phyloP scores from a whole-genome alignment of 2,797 vertebrate genomes.

The Phyllotis vaccarum region DNA sequence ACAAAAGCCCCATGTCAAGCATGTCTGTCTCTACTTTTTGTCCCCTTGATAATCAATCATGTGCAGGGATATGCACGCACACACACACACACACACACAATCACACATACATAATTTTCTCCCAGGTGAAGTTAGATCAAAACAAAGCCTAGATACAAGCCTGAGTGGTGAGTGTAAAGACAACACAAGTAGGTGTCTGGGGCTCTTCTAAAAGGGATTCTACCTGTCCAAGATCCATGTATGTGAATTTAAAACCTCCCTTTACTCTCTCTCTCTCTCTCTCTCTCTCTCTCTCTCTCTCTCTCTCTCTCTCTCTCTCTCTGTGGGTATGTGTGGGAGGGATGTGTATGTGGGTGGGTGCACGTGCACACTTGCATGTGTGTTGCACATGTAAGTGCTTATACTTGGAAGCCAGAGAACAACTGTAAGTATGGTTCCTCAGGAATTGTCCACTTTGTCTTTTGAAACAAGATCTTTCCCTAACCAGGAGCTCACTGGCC shows the following conservation, averaged over 20 bases:
- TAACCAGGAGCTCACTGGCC: neutral
- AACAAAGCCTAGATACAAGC: neutral
- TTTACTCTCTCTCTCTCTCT: neutral
- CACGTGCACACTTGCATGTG: neutral
- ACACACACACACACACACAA: neutral
- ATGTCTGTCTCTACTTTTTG: neutral
- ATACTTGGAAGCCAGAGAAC: neutral
- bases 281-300: neutral
- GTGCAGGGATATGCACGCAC: neutral
- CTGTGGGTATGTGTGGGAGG: neutral
- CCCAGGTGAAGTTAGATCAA: constrained; percentile 1
- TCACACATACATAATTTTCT: neutral
- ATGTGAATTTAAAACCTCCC: neutral
- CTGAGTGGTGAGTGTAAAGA: neutral
- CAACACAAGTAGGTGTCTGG: neutral
- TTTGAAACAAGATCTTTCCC: neutral
- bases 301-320: neutral
- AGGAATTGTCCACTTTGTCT: neutral
- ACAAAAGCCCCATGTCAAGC: neutral
- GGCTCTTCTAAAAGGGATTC: neutral
- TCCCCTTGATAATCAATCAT: neutral
- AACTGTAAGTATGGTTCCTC: neutral
- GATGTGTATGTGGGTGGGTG: neutral
- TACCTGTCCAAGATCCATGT: neutral
- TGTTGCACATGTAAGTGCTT: neutral